Base-by-base conservation (phyloP, 2,797 vertebrate genomes). In the Hirundo rustica region DNA sequence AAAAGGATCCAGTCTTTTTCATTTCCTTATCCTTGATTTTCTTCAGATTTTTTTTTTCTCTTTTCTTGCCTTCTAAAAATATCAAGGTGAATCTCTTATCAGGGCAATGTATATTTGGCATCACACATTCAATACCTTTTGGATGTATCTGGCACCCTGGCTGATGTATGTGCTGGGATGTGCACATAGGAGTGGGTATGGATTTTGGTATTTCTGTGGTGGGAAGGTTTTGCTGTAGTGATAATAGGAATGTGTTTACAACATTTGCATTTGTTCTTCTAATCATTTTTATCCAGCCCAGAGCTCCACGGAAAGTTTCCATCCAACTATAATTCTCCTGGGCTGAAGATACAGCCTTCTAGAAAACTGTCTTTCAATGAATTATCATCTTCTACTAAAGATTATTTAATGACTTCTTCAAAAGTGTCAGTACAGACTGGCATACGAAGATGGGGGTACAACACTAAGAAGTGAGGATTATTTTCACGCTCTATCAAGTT, bases 131-230 rank as follows among this genome's bases (percentile, higher is more conserved):
- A 74, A 5, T 22, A 47, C 7, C 10, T 74, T 60, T 65, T 27
- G 25, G 23, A 78, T 45, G 17, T 32, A 75, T 47, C 4, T 44
- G 25, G 32, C 36, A 75, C 6, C 3, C 22, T 62, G 30, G 64
- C 44, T 75, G 44, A 57, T 18, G 5, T 7, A 38, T 17, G 36
- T 21, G 34, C 13, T 84, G 54, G 34, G 29, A 62, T 15, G 6
- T 42, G 10, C 50, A 73, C 0, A 0, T 4, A 73, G 51, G n/a
- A 92, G 60, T 47, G 34, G 34, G 12, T 40, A 10, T 4, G 4
- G 20, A 19, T 15, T 70, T 60, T 62, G n/a, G 2, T 70, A 40
- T 51, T 82, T 92, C 68, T 89, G n/a, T 18, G 19, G n/a, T 70
- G 11, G 11, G 25, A 62, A 30, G 15, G 48, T 62, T 87, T 70